phyloP scores from a whole-genome alignment of 2,797 vertebrate species.

The Chlorospingus flavigularis region DNA sequence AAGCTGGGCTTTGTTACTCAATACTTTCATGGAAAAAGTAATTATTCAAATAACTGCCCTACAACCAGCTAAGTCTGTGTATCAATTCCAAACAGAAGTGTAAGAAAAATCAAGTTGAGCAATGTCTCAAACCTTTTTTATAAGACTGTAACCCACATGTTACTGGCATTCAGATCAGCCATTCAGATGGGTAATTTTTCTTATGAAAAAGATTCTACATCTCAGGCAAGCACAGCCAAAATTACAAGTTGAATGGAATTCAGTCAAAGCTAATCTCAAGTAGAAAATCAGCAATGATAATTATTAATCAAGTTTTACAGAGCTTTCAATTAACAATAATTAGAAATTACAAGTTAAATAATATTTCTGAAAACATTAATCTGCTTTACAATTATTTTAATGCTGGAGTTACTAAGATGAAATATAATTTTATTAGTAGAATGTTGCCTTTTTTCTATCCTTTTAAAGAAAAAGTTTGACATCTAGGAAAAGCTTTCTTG shows the following conservation, averaged over 20 bases:
- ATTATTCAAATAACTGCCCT: not conserved
- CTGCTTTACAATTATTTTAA: not conserved
- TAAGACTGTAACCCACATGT: not conserved
- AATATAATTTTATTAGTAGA: not conserved
- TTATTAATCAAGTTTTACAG: not conserved
- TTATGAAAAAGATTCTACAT: not conserved
- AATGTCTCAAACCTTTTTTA: not conserved
- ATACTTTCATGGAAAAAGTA: not conserved
- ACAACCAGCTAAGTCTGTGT: not conserved
- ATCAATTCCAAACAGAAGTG: not conserved
- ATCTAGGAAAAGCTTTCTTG: not conserved
- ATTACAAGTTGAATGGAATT: not conserved
- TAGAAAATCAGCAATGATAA: not conserved
- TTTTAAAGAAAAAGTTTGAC: not conserved
- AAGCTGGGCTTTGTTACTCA: not conserved
- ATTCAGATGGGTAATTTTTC: accelerated
- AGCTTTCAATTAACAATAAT: not conserved
- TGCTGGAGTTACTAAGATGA: not conserved
- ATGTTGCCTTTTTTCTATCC: not conserved
- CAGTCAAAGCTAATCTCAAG: not conserved
- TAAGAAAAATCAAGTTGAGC: not conserved
- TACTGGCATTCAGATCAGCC: not conserved
- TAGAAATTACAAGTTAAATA: not conserved
- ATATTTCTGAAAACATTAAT: not conserved
- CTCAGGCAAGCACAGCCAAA: not conserved